phyloP scores from a whole-genome alignment of 2,888 invertebrate species.

The Eudasyphora cyanicolor region DNA sequence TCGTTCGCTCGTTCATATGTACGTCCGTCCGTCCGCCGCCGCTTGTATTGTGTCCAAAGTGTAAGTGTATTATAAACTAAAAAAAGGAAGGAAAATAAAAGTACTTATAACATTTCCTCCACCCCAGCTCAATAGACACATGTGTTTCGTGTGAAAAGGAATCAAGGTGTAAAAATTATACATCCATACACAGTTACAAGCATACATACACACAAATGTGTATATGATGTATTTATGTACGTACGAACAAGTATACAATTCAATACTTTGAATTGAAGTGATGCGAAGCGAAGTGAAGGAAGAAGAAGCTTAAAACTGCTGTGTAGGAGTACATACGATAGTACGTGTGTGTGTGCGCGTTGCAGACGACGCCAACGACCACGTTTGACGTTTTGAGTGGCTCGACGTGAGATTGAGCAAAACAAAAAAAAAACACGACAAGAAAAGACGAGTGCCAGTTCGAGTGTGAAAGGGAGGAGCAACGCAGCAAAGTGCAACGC shows the following conservation, averaged over 20 bases:
- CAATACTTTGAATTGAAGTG: too few species aligned
- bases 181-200: neutral
- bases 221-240: too few species aligned
- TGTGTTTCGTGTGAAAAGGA: slow-evolving; percentile 6
- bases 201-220: slow-evolving; percentile 1
- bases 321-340: neutral
- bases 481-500: neutral
- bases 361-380: slow-evolving; percentile 11
- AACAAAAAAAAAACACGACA: too few species aligned
- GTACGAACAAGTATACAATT: too few species aligned
- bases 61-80: too few species aligned
- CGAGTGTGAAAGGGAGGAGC: neutral
- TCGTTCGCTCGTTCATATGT: slow-evolving; percentile 5
- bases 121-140: neutral
- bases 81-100: slow-evolving; percentile 1
- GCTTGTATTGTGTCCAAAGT: slow-evolving; percentile 2
- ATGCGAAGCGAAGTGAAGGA: neutral
- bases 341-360: slow-evolving; percentile 24
- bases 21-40: neutral
- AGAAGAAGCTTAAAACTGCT: neutral
- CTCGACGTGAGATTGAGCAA: too few species aligned
- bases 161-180: neutral
- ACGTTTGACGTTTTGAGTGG: too few species aligned
- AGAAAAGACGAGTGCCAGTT: slow-evolving; percentile 1
- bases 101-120: neutral